phyloP scores from a whole-genome alignment of 2,888 invertebrate genomes.

The Apoderus coryli region DNA sequence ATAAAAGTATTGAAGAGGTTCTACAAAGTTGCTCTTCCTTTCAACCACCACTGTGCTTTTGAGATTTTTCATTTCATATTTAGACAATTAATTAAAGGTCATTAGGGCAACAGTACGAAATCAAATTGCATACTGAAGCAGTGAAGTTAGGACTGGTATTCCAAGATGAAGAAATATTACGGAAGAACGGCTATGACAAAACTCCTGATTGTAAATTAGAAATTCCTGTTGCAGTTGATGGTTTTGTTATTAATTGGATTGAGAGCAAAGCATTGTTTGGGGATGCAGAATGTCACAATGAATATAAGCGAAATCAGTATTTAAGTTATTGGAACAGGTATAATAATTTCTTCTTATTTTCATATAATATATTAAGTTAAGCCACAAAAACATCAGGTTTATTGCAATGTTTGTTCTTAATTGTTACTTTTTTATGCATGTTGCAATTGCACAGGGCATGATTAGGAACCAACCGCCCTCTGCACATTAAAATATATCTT shows the following conservation, averaged over 20 bases:
- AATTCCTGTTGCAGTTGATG: constrained; percentile 74
- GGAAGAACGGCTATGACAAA: constrained; percentile 80
- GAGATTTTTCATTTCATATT: constrained; percentile 3
- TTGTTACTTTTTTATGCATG: too few species aligned
- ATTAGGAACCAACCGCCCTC: too few species aligned
- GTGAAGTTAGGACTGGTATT: constrained; percentile 43
- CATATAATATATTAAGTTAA: too few species aligned
- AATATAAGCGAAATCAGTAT: constrained; percentile 72
- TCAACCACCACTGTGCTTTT: too few species aligned
- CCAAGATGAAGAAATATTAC: constrained; percentile 63
- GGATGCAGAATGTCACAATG: constrained; percentile 64
- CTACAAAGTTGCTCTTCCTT: too few species aligned
- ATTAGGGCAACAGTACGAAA: constrained; percentile 76
- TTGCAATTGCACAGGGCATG: too few species aligned
- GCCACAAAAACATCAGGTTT: too few species aligned
- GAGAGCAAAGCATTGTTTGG: constrained; percentile 96
- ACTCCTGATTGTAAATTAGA: constrained; percentile 89
- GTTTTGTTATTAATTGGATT: constrained; percentile 83
- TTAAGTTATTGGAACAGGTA: constrained; percentile 77
- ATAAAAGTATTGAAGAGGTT: too few species aligned
- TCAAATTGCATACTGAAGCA: constrained; percentile 51
- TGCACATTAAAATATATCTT: too few species aligned
- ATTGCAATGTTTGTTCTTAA: too few species aligned
- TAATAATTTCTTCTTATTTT: constrained; percentile 7
- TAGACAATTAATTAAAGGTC: constrained; percentile 35